Conservation (phyloP, 2,888 invertebrate genomes). For the Cartodere bifasciata region DNA sequence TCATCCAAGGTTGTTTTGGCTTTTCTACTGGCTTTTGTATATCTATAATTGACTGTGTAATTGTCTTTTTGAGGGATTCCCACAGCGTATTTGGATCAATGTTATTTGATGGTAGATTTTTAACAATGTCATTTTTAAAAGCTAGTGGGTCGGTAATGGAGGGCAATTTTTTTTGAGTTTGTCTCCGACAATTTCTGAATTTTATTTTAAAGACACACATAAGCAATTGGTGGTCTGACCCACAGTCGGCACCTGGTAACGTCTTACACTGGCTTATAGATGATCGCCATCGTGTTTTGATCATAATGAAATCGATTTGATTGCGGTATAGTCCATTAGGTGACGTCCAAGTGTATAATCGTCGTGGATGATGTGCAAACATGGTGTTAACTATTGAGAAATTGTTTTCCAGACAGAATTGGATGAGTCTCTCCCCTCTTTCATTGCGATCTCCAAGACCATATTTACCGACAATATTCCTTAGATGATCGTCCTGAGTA, state of each 20-base stretch:
- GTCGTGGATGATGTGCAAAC: conserved; percentile 1
- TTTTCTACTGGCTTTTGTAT: too few species aligned
- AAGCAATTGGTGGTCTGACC: conserved; percentile 2
- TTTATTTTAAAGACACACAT: neutral
- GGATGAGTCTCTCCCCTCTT: conserved; percentile 2
- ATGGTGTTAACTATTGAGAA: neutral
- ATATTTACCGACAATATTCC: conserved; percentile 2
- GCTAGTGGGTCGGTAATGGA: too few species aligned
- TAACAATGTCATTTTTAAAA: too few species aligned
- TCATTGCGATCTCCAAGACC: conserved; percentile 5
- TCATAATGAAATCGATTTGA: conserved; percentile 5
- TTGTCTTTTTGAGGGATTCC: too few species aligned
- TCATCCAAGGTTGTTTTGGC: too few species aligned
- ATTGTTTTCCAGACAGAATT: conserved; percentile 2
- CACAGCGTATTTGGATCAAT: too few species aligned
- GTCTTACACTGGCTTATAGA: conserved; percentile 1
- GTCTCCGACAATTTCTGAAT: conserved; percentile 1
- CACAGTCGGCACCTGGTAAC: neutral
- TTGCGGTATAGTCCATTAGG: conserved; percentile 2
- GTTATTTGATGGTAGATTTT: too few species aligned
- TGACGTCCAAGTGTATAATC: conserved; percentile 1
- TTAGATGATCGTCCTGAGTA: neutral
- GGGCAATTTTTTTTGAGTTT: neutral
- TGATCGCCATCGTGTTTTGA: conserved; percentile 2
- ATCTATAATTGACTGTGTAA: too few species aligned